Percentiles rank a stretch among this genome's conserved stretches.
These are phyloP conservation scores for Squalus acanthias DNA, from an alignment of 2,797 vertebrate genomes.

Conservation along the genomic window DNA sequence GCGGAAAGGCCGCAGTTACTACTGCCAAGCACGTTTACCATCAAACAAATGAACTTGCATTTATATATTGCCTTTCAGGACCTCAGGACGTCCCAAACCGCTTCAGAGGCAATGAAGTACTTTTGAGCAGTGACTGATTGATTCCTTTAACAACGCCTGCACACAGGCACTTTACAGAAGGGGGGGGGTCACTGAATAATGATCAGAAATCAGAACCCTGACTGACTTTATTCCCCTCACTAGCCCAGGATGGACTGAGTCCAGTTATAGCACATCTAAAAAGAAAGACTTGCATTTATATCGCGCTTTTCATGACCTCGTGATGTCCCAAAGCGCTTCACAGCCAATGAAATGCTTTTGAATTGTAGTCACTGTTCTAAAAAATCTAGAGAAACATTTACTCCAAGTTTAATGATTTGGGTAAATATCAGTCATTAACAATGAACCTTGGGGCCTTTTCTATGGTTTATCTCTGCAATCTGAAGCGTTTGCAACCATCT, in stretches of 20 bases:
- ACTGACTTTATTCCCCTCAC: background rate
- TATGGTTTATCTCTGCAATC: background rate
- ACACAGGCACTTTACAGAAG: background rate
- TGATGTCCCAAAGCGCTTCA: background rate
- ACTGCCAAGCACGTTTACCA: background rate
- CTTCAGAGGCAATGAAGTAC: background rate
- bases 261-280: background rate
- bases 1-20: background rate
- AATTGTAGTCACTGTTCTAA: background rate
- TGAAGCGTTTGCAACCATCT: too few species aligned
- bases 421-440: background rate
- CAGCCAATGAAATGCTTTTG: background rate
- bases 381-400: background rate
- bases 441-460: background rate
- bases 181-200: background rate
- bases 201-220: background rate
- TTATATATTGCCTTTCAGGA: background rate
- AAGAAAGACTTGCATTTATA: background rate
- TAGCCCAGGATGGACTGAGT: background rate
- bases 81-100: background rate
- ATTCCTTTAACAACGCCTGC: too few species aligned
- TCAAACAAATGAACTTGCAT: background rate
- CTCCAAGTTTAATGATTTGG: background rate
- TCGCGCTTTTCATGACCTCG: background rate
- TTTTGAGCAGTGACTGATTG: too few species aligned